phyloP scores from a whole-genome alignment of 2,888 invertebrate species.

The Deladenus siricidicola region DNA sequence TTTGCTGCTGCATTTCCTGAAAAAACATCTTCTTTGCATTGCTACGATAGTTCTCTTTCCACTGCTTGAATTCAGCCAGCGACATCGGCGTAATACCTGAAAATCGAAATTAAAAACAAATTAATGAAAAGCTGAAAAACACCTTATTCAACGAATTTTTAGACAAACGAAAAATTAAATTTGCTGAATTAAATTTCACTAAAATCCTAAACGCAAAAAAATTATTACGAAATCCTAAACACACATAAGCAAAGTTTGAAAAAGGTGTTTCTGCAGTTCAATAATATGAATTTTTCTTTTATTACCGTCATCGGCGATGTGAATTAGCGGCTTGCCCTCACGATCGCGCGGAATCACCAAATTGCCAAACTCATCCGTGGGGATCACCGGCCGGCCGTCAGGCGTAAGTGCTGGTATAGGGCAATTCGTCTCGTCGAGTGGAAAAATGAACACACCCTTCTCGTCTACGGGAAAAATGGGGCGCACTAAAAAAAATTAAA shows the following conservation, averaged over 20 bases:
- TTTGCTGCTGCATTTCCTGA: slow-evolving; percentile 1
- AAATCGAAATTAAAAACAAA: too few species aligned
- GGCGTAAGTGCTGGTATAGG: slow-evolving; percentile 30
- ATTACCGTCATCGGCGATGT: slow-evolving; percentile 26
- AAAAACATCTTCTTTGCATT: background rate
- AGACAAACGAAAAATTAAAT: too few species aligned
- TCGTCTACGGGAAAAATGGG: slow-evolving; percentile 29
- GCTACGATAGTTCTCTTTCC: slow-evolving; percentile 18
- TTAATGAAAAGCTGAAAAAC: too few species aligned
- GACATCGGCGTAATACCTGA: slow-evolving; percentile 20
- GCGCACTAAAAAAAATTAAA: slow-evolving; percentile 5
- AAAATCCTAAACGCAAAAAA: too few species aligned
- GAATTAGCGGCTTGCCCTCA: slow-evolving; percentile 25
- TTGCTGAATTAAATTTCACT: too few species aligned
- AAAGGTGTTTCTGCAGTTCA: too few species aligned
- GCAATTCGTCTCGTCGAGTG: slow-evolving; percentile 22
- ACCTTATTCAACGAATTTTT: too few species aligned
- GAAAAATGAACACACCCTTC: slow-evolving; percentile 27
- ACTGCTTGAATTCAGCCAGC: slow-evolving; percentile 16
- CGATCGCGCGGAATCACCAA: slow-evolving; percentile 21
- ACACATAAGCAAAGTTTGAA: too few species aligned
- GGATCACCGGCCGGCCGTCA: slow-evolving; percentile 31
- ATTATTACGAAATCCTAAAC: too few species aligned
- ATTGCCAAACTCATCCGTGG: slow-evolving; percentile 21
- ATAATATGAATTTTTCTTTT: too few species aligned